phyloP scores from a whole-genome alignment of 2,888 invertebrate species.

The Pachycephus smyrnensis region DNA sequence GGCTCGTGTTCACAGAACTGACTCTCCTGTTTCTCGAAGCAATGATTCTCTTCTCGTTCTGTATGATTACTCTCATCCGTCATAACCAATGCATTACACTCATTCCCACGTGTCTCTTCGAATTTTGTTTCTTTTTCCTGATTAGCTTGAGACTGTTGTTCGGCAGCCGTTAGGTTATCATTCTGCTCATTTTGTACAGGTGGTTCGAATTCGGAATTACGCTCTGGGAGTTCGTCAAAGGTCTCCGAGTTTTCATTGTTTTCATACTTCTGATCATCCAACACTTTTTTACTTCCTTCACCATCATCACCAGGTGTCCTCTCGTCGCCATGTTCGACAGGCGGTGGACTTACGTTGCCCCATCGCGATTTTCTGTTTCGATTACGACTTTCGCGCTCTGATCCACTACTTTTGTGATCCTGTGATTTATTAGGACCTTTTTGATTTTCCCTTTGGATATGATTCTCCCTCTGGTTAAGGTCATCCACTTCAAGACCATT shows the following conservation, averaged over 20 bases:
- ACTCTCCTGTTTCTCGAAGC: not conserved
- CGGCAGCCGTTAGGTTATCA: not conserved
- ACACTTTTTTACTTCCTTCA: not conserved
- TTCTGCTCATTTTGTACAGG: not conserved
- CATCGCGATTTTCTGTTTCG: conserved; percentile 44
- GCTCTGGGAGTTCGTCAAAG: conserved; percentile 17
- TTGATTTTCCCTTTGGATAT: conserved; percentile 20
- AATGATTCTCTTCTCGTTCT: not conserved
- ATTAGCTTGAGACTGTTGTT: not conserved
- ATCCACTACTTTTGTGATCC: conserved; percentile 32
- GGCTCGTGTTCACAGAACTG: not conserved
- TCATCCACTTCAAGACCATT: conserved; percentile 30
- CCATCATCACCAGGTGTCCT: not conserved
- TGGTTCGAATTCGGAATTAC: not conserved
- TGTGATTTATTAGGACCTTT: conserved; percentile 23
- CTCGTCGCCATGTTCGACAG: conserved; percentile 17
- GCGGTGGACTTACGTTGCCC: conserved; percentile 46
- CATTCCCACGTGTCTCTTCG: not conserved
- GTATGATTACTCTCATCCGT: not conserved
- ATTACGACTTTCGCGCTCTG: conserved; percentile 46
- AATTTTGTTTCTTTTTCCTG: not conserved
- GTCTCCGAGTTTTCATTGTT: conserved; percentile 12
- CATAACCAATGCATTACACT: not conserved
- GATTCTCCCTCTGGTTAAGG: conserved; percentile 8
- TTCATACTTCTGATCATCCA: not conserved